A percentile compares a stretch with the other conserved stretches of the same genome.
Conservation (phyloP, 2,113 vertebrate genomes). For the Nannobrachium achirus region DNA sequence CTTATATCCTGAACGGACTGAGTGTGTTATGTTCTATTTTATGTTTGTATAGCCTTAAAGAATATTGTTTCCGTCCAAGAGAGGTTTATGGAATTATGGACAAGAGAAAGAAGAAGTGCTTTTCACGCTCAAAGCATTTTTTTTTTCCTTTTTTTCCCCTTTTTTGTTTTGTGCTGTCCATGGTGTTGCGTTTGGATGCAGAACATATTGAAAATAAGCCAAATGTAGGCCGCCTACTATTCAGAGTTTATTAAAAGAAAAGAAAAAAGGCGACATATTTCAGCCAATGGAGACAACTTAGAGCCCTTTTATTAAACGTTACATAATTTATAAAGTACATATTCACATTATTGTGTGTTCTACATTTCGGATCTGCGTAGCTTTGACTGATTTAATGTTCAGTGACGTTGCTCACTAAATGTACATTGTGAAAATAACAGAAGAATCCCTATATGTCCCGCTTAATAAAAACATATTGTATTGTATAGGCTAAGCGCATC, state of each 20-base stretch:
- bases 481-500: constrained; percentile 78
- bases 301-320: constrained; percentile 74
- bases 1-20: constrained; percentile 66
- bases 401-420: constrained; percentile 84
- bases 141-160: constrained; percentile 74
- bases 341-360: constrained; percentile 83
- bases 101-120: constrained; percentile 90
- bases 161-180: constrained; percentile 86
- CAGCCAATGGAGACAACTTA: constrained; percentile 69
- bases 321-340: constrained; percentile 81
- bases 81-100: constrained; percentile 85
- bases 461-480: constrained; percentile 86
- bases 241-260: constrained; percentile 74
- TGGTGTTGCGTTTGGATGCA: constrained; percentile 87
- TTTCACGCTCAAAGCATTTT: constrained; percentile 89
- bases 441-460: constrained; percentile 82
- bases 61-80: constrained; percentile 84
- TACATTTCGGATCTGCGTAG: constrained; percentile 83
- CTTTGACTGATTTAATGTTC: constrained; percentile 86
- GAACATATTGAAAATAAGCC: constrained; percentile 83
- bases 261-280: constrained; percentile 73
- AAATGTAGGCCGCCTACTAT: constrained; percentile 75
- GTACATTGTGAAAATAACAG: constrained; percentile 84
- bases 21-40: constrained; percentile 86
- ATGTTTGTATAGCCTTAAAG: constrained; percentile 95